A percentile compares a stretch with the other conserved stretches of the same genome.
Conservation (phyloP, 2,797 vertebrate genomes). For the Cercopithecus hamlyni region DNA sequence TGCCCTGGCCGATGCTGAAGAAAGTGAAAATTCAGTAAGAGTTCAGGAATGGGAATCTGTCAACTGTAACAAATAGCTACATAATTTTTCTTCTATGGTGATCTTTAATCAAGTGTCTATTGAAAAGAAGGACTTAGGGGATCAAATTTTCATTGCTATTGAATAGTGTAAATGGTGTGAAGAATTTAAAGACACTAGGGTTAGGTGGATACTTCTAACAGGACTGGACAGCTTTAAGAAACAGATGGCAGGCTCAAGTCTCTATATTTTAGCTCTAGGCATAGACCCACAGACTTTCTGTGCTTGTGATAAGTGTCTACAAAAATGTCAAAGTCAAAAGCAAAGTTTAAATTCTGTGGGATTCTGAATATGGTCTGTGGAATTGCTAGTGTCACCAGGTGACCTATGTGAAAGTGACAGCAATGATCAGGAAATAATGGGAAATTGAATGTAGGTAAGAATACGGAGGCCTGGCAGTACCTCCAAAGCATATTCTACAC, state of each 20-base stretch:
- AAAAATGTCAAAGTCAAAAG: background rate
- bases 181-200: background rate
- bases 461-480: background rate
- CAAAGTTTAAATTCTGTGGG: conserved; percentile 31
- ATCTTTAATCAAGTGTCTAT: conserved; percentile 8
- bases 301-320: background rate
- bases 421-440: background rate
- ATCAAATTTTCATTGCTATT: conserved; percentile 37
- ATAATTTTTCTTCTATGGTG: background rate
- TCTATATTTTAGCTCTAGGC: conserved; percentile 4
- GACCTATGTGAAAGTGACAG: background rate
- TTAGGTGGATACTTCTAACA: background rate
- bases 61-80: background rate
- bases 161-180: background rate
- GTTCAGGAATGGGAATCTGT: background rate
- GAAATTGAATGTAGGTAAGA: background rate
- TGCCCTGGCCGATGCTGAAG: background rate
- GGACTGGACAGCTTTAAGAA: background rate
- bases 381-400: background rate
- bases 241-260: background rate
- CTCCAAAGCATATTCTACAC: background rate
- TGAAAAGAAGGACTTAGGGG: conserved; percentile 35
- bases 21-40: conserved; percentile 15
- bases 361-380: background rate
- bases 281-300: background rate